These are phyloP conservation scores for Catharus bicknelli DNA, from an alignment of 2,113 vertebrate species.

Conservation along the genomic window DNA sequence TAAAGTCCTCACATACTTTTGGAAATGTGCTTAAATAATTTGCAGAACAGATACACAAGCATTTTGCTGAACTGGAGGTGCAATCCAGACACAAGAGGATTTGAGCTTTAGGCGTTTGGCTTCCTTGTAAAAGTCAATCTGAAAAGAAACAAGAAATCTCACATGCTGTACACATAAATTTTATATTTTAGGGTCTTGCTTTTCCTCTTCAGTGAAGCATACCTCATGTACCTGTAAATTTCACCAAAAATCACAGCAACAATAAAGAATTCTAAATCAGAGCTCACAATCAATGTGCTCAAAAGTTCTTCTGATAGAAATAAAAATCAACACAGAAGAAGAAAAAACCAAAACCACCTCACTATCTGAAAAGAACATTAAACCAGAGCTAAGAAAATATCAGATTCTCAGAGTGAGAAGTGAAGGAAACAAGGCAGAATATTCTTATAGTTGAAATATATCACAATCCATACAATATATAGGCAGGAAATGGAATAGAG, in stretches of 20 bases:
- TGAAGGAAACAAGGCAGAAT: neutral
- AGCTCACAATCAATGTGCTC: neutral
- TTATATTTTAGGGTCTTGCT: neutral
- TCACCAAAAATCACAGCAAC: neutral
- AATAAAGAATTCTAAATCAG: neutral
- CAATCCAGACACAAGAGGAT: neutral
- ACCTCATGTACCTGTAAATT: neutral
- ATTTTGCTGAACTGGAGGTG: neutral
- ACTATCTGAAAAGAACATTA: neutral
- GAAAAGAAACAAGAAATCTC: neutral
- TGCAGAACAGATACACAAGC: neutral
- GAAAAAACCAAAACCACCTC: fast-evolving
- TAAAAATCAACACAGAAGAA: neutral
- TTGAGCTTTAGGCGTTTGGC: neutral
- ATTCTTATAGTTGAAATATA: neutral
- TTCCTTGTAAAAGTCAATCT: neutral
- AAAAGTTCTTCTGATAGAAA: neutral
- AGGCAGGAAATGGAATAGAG: neutral
- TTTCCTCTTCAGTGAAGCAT: neutral
- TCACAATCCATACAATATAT: neutral
- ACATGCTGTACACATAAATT: neutral
- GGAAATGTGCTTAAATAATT: neutral
- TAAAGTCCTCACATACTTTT: neutral
- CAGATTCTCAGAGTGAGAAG: neutral
- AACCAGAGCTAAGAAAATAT: neutral